phyloP scores from a whole-genome alignment of 1,140 invertebrate species.

The Bombus vancouverensis region DNA sequence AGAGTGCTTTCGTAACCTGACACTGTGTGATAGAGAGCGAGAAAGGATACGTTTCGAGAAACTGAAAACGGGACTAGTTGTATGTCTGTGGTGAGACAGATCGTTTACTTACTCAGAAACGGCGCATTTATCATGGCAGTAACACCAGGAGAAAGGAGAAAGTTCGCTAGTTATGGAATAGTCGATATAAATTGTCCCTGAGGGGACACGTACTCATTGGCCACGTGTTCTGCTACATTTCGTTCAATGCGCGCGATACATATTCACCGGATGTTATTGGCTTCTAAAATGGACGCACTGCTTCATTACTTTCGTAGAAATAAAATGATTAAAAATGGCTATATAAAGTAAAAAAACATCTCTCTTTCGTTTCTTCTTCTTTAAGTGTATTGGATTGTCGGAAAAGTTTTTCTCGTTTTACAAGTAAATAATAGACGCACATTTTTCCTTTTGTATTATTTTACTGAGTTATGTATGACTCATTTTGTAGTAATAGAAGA shows the following conservation, averaged over 20 bases:
- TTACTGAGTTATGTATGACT: too few relatives aligned
- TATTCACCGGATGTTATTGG: not conserved
- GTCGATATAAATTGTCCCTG: not conserved
- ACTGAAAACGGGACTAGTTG: not conserved
- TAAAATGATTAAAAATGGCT: too few relatives aligned
- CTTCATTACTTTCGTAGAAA: too few relatives aligned
- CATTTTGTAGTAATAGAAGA: too few relatives aligned
- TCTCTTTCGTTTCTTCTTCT: too few relatives aligned
- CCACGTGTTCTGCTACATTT: constrained; percentile 1
- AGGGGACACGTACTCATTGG: not conserved
- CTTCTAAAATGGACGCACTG: too few relatives aligned
- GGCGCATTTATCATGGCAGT: not conserved
- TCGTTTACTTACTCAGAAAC: not conserved
- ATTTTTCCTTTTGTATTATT: too few relatives aligned
- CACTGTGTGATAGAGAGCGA: not conserved
- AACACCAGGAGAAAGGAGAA: constrained; percentile 16
- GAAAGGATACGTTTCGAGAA: not conserved
- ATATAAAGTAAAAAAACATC: too few relatives aligned
- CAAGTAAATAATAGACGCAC: too few relatives aligned
- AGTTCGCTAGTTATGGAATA: constrained; percentile 9
- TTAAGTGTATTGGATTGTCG: too few relatives aligned
- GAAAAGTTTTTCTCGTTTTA: too few relatives aligned
- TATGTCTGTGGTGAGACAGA: not conserved
- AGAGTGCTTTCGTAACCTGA: too few relatives aligned
- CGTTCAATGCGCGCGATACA: not conserved